A percentile compares a stretch with the other conserved stretches of the same genome.
phyloP scores from a whole-genome alignment of 2,888 invertebrate species.

The Rhingia campestris region DNA sequence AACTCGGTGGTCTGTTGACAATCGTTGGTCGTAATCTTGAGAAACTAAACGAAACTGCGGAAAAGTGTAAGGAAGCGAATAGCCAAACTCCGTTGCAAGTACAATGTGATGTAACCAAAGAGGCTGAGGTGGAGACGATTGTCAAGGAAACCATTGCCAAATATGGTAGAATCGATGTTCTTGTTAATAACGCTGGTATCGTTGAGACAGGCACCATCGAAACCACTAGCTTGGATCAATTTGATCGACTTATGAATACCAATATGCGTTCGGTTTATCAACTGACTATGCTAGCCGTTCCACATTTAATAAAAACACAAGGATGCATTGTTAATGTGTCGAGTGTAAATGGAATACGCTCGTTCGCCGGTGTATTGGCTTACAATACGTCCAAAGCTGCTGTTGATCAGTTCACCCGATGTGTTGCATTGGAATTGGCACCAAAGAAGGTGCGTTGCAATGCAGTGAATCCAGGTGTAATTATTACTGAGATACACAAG shows the following conservation, averaged over 20 bases:
- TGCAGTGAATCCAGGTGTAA: slow-evolving; percentile 93
- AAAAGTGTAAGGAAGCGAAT: slow-evolving; percentile 83
- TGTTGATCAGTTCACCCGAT: slow-evolving; percentile 95
- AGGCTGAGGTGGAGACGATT: slow-evolving; percentile 87
- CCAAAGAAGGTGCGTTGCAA: slow-evolving; percentile 92
- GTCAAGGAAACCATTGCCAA: slow-evolving; percentile 88
- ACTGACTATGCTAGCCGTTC: slow-evolving; percentile 91
- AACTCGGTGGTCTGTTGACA: slow-evolving; percentile 86
- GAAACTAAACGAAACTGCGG: slow-evolving; percentile 86
- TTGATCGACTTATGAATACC: slow-evolving; percentile 92
- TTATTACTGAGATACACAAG: slow-evolving; percentile 92
- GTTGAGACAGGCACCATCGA: slow-evolving; percentile 91
- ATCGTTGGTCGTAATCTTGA: slow-evolving; percentile 87
- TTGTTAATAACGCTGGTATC: slow-evolving; percentile 94
- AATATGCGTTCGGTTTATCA: slow-evolving; percentile 92
- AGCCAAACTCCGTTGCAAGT: slow-evolving; percentile 84
- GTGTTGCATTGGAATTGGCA: slow-evolving; percentile 92
- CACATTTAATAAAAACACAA: slow-evolving; percentile 89
- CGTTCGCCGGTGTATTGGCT: slow-evolving; percentile 93
- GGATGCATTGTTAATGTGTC: slow-evolving; percentile 96
- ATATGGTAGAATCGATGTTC: slow-evolving; percentile 89
- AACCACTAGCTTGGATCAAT: slow-evolving; percentile 91
- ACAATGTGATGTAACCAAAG: slow-evolving; percentile 88
- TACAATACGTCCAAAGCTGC: slow-evolving; percentile 96
- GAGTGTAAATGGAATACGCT: slow-evolving; percentile 93